Conservation (phyloP, 2,888 invertebrate species). For the Thymelicus acteon region DNA sequence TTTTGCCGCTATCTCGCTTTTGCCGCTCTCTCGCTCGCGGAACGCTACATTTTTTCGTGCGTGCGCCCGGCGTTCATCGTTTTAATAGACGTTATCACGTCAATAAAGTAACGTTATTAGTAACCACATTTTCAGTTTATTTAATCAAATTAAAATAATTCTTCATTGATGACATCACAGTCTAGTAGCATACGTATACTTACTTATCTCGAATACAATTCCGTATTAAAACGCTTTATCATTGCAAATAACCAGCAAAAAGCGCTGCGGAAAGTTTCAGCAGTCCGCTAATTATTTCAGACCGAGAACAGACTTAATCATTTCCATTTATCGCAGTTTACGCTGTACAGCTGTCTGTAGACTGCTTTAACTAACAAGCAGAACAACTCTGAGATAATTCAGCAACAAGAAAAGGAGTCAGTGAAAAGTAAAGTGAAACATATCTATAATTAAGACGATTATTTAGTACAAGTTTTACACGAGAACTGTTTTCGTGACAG, state of each 20-base stretch:
- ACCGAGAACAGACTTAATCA: conserved; percentile 32
- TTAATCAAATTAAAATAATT: too few relatives aligned
- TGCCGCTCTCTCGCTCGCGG: too few relatives aligned
- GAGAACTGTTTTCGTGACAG: too few relatives aligned
- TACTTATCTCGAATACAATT: background rate
- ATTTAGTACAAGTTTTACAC: background rate
- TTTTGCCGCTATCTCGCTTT: too few relatives aligned
- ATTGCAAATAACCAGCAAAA: background rate
- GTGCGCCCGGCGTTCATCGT: too few relatives aligned
- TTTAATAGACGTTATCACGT: too few relatives aligned
- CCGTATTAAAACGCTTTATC: background rate
- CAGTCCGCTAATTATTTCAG: conserved; percentile 28
- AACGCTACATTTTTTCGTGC: too few relatives aligned
- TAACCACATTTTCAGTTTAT: too few relatives aligned
- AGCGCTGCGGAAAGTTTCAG: conserved; percentile 18
- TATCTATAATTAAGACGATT: background rate
- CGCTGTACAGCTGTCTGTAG: conserved; percentile 17
- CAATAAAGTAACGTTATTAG: too few relatives aligned
- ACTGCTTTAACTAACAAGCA: conserved; percentile 13
- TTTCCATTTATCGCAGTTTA: conserved; percentile 31
- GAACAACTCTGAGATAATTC: conserved; percentile 23
- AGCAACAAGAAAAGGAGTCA: conserved; percentile 24
- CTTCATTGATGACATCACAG: too few relatives aligned
- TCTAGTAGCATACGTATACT: too few relatives aligned
- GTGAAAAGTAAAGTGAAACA: conserved; percentile 8